Evolutionary conservation across 1,140 invertebrate genomes (phyloP), one percentile per base, ranked within the genome.

Genomic region (Papilio aristodemus): DNA sequence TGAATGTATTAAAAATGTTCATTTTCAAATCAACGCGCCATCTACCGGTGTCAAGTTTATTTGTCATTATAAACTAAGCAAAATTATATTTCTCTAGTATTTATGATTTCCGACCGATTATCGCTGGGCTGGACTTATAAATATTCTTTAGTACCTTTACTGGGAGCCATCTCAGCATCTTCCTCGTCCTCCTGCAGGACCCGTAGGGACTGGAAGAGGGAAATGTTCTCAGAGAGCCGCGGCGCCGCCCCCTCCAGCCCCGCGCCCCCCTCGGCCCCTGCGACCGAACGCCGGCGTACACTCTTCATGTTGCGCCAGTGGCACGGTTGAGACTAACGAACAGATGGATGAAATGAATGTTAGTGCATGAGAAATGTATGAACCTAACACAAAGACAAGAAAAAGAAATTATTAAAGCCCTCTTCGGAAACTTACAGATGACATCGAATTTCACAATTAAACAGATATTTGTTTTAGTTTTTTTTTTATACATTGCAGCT

Each of bases 261-360:
- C 38, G 85, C 91, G 6, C 66, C 72, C n/a, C 81, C 70, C 13
- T 59, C 36, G 7, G 27, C 41, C 70, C 41, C 63, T 66, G 63
- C 39, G 39, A 85, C 87, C 71, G 91, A 94, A 69, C 96, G 93
- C 79, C 95, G 95, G 5, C 92, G 91, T 14, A 97, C 93, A 66
- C 93, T 94, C 83, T 97, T 97, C 64, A 96, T 94, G 78, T 97
- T 98, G 71, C 97, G 94, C 97, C 97, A 98, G 84, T 98, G 97
- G 83, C 97, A 98, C 4, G 96, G 95, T 92, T 98, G 97, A 72
- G 96, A 97, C 97, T 98, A 88, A 17, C 85, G 6, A 90, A 60
- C 11, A 64, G 13, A 64, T 64, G 62, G 27, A 22, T 64, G 62
- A 64, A 62, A 39, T 64, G 62, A 14, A 27, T 43, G 62, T 27